Evolutionary conservation across 2,888 invertebrate genomes (phyloP).

Genomic region (Andrena marginata): DNA sequence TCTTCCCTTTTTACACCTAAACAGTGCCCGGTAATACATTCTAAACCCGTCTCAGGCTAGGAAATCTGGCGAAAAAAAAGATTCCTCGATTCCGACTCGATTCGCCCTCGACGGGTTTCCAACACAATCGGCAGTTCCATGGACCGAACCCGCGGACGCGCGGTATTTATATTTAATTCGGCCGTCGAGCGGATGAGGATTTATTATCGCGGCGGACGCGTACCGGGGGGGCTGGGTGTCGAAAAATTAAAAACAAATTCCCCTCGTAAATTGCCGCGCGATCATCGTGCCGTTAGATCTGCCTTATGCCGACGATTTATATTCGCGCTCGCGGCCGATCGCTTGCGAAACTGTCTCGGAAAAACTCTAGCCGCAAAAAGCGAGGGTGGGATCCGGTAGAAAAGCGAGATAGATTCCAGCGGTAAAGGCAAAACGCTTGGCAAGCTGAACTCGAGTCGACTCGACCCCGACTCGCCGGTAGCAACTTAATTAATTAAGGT

Average conservation of each 20-base stretch:
- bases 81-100: conserved; percentile 9
- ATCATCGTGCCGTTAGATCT: conserved; percentile 38
- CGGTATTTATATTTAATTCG: conserved; percentile 32
- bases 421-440: background rate
- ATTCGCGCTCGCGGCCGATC: background rate
- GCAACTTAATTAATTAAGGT: conserved; percentile 73
- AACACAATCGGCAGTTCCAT: conserved; percentile 15
- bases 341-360: background rate
- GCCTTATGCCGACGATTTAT: conserved; percentile 22
- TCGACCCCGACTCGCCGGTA: conserved; percentile 12
- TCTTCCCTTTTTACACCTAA: too few relatives aligned
- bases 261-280: conserved; percentile 27
- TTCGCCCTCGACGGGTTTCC: background rate
- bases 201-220: conserved; percentile 15
- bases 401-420: background rate
- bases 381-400: background rate
- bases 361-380: conserved; percentile 4
- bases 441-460: background rate
- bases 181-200: conserved; percentile 10
- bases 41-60: background rate
- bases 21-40: background rate
- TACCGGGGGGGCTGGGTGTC: background rate
- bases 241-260: conserved; percentile 32
- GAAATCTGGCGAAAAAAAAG: conserved; percentile 31
- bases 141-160: background rate